phyloP scores from a whole-genome alignment of 2,797 vertebrate genomes.

The Serranus cabrilla region DNA sequence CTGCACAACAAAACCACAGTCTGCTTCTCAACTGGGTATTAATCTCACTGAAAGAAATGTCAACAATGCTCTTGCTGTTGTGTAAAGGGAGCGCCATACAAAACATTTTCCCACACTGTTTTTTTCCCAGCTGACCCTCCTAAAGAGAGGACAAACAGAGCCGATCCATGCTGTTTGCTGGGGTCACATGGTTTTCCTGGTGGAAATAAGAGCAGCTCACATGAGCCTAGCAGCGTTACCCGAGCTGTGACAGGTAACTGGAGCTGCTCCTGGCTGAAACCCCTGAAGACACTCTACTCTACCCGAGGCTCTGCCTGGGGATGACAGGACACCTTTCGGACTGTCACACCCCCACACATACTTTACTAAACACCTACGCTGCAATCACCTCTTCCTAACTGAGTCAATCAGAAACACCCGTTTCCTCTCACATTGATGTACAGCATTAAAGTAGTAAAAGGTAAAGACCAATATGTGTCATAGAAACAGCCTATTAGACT shows the following conservation, averaged over 20 bases:
- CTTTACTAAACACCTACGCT: conserved; percentile 22
- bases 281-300: conserved; percentile 42
- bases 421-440: not conserved
- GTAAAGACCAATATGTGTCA: not conserved
- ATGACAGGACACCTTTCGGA: conserved; percentile 37
- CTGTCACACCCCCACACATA: conserved; percentile 3
- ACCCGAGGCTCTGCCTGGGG: conserved; percentile 53
- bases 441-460: not conserved
- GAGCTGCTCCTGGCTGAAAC: conserved; percentile 60
- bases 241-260: conserved; percentile 78
- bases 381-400: conserved; percentile 6
- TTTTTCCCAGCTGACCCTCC: conserved; percentile 34
- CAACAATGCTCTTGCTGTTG: conserved; percentile 34
- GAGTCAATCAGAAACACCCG: not conserved
- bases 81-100: not conserved
- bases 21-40: conserved; percentile 13
- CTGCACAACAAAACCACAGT: conserved; percentile 8
- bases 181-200: conserved; percentile 29
- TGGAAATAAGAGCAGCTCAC: conserved; percentile 71
- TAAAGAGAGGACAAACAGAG: conserved; percentile 38
- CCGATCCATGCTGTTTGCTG: too few species aligned
- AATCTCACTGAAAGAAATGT: conserved; percentile 16
- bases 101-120: conserved; percentile 10
- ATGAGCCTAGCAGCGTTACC: conserved; percentile 68
- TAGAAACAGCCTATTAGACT: not conserved